These are phyloP conservation scores for Cyclina sinensis DNA, from an alignment of 1,140 invertebrate species.

Conservation along the genomic window DNA sequence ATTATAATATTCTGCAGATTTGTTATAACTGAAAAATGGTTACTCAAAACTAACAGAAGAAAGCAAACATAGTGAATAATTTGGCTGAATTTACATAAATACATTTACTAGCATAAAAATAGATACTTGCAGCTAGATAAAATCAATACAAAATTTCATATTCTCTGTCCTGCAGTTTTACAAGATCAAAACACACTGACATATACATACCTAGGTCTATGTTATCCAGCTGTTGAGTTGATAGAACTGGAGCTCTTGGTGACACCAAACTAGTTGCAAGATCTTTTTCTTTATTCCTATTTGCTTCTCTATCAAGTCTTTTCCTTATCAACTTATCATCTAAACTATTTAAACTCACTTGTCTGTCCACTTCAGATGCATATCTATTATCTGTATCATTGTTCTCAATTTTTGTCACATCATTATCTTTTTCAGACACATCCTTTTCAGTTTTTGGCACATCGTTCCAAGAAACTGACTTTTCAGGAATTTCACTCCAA, in stretches of 20 bases:
- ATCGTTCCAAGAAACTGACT: constrained; percentile 25
- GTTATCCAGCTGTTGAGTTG: constrained; percentile 63
- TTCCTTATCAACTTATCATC: constrained; percentile 56
- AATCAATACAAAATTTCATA: too few species aligned
- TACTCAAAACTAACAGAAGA: too few species aligned
- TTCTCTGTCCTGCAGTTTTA: too few species aligned
- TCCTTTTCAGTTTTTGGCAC: constrained; percentile 8
- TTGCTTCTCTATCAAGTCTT: constrained; percentile 45
- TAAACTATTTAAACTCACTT: constrained; percentile 50
- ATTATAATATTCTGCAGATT: too few species aligned
- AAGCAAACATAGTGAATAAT: too few species aligned
- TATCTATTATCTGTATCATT: constrained; percentile 37
- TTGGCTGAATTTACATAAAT: too few species aligned
- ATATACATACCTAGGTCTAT: constrained; percentile 70
- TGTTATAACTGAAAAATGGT: too few species aligned
- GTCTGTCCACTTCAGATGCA: constrained; percentile 4
- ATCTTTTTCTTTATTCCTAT: constrained; percentile 58
- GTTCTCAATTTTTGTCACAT: neutral
- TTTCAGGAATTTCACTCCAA: constrained; percentile 37
- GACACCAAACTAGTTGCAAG: constrained; percentile 57
- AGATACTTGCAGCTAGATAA: too few species aligned
- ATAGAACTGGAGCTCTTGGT: constrained; percentile 60
- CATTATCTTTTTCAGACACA: neutral
- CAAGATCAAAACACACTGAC: neutral
- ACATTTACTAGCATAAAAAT: too few species aligned